Base-by-base conservation (phyloP, 2,113 vertebrate genomes). In the Thalassoma bifasciatum region DNA sequence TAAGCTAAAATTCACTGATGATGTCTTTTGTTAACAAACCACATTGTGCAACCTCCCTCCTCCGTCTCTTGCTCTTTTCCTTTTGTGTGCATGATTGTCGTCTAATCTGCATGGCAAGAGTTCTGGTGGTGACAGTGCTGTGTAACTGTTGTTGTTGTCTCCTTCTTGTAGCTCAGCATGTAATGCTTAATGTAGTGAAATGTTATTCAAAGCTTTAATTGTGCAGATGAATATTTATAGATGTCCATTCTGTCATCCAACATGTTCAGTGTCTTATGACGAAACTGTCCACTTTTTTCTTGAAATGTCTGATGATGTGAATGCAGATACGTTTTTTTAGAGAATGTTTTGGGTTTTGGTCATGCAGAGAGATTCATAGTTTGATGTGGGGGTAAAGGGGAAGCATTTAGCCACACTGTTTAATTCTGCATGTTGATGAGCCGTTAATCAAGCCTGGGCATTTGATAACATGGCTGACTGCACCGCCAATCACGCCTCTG, bases 401-500 rank as follows among this genome's bases (percentile, higher is more conserved):
- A 70, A 73, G 77, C 67, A 58, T 87, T 89, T 79, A 79, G 58
- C 68, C 63, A 66, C 72, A 68, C 60, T 74, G 76, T 87, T 88
- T 89, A 87, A 88, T 85, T 87, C 81, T 86, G 85, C 83, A 89
- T 88, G 88, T 85, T 87, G 88, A 91, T 87, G 77, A 86, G 88
- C 79, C 50, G 86, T 85, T 91, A 90, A 89, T 90, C 85, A 87
- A 83, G 81, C 79, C 76, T 53, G 85, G 85, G 82, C 78, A 64
- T 88, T 88, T 88, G 86, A 91, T 86, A 88, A 84, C 87, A 89
- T 80, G 89, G 77, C 89, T 81, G 85, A 86, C 82, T 90, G 90
- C 88, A 82, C 82, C 73, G 69, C 72, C 87, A 77, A 85, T 86
- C 85, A 92, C 82, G 83, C 85, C 86, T 88, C 74, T 88, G 89